Evolutionary conservation across 2,113 vertebrate species (phyloP), one percentile per base, ranked within the genome.

Genomic region (Plectropomus leopardus): DNA sequence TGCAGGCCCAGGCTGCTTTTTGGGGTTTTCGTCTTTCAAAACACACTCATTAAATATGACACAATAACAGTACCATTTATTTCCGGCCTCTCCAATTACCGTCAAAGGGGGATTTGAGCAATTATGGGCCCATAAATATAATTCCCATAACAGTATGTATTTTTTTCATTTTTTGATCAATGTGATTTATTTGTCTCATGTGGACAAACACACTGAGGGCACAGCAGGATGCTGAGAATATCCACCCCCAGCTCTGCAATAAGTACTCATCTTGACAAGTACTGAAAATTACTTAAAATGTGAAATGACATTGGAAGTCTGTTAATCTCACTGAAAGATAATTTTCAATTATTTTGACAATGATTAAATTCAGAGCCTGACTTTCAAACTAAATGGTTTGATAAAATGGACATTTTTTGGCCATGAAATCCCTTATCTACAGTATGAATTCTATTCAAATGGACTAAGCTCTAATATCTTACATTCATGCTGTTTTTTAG

Each of bases 41-140:
- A 92, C 80, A 86, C 10, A 45, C 69, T 90, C 72, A 92, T 90
- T 92, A 88, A 90, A 88, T 89, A 55, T 89, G 85, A 87, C 87
- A 91, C 80, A 91, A 88, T 70, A 79, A 87, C 74, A 89, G 76
- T 72, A 53, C 10, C 30, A 77, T 79, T 79, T 26, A 78, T 89
- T 86, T 88, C 77, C 19, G 15, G 63, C 53, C 51, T 82, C 69
- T 83, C 76, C 51, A 86, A 32, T 84, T 83, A 83, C 54, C 63
- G 76, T 83, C 21, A 55, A 40, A 59, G 47, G 76, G 47, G 53
- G 34, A 72, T 87, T 80, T 64, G 32, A 75, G 57, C 28, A 85
- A 66, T 85, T 55, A 79, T 69, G 44, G n/a, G 30, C 57, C 72
- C 64, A 78, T 87, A 85, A 89, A 90, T 85, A 70, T 48, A 0